Base-by-base conservation (phyloP, 2,113 vertebrate genomes). In the Phocoena sinus region DNA sequence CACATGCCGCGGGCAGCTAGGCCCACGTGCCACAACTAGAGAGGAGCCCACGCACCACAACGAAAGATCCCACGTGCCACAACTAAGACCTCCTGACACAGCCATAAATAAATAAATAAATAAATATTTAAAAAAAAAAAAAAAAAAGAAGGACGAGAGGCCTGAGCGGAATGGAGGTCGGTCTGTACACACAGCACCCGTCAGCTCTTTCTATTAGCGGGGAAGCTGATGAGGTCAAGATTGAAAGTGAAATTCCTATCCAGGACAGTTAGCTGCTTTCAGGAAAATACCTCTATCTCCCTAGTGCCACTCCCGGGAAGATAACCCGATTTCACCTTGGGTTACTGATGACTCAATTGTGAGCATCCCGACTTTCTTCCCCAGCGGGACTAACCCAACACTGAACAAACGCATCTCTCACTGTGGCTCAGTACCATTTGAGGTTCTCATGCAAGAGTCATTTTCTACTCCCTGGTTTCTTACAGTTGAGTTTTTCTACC, bases 221-320 rank as follows among this genome's bases (percentile, higher is more conserved):
- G 53, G 56, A 62, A 88, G 33, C 36, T 15, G 70, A 53, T 5
- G 60, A 77, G n/a, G 87, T 33, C 92, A 41, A 56, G 71, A 73
- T 0, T 56, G 81, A 0, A 25, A 70, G 60, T 28, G 38, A 68
- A 82, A 65, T 44, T 94, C 79, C 44, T 44, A 10, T 28, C 67
- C 12, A n/a, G 79, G 68, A 67, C 23, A 84, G 56, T 67, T 17
- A 28, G 68, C 7, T 82, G 47, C 85, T 90, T 95, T 95, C 88
- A 94, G 87, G 89, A 96, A 94, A 94, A 65, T 17, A 56, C 33
- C 53, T 81, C 74, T 8, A 1, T 85, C 74, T 97, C n/a, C 63
- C 17, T 15, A 4, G 18, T 53, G 73, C 58, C 33, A 56, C 10
- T 41, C 31, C 26, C 20, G 53, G 15, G 38, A 44, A 76, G 85